Percentiles rank a stretch among this genome's conserved stretches.
phyloP scores from a whole-genome alignment of 1,140 invertebrate species.

The Drosophila micromelanica region DNA sequence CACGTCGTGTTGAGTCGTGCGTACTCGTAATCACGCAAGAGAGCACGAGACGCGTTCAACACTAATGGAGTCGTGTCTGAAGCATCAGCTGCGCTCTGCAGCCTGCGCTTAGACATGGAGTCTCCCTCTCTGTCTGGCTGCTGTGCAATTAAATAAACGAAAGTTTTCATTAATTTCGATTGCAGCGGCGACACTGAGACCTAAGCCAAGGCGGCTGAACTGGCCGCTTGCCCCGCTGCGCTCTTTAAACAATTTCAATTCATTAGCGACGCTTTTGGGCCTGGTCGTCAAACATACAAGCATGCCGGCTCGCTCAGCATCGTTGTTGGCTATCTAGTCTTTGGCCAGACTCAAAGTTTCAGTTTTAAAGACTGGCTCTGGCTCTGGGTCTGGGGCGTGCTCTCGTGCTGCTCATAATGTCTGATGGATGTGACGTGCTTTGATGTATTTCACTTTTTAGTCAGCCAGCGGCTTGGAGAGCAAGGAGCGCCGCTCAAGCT shows the following conservation, averaged over 20 bases:
- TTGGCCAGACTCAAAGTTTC: slow-evolving; percentile 28
- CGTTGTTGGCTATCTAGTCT: slow-evolving; percentile 24
- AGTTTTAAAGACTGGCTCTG: slow-evolving; percentile 23
- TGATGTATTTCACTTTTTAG: slow-evolving; percentile 80
- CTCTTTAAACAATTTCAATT: slow-evolving; percentile 77
- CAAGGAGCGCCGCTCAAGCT: slow-evolving; percentile 32
- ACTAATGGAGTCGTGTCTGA: background rate
- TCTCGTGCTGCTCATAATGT: slow-evolving; percentile 80
- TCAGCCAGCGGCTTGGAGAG: slow-evolving; percentile 25
- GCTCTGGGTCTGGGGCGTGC: slow-evolving; percentile 65
- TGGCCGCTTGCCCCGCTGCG: slow-evolving; percentile 1
- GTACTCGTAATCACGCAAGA: no score
- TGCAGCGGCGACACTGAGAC: slow-evolving; percentile 68
- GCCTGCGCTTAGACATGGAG: slow-evolving; percentile 22
- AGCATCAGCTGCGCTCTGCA: slow-evolving; percentile 23
- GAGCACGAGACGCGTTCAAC: no score
- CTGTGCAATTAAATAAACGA: slow-evolving; percentile 81
- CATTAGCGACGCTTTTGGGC: slow-evolving; percentile 77
- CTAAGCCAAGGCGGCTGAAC: slow-evolving; percentile 21
- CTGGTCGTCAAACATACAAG: slow-evolving; percentile 48
- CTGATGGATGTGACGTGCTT: slow-evolving; percentile 81
- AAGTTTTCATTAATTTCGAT: slow-evolving; percentile 82
- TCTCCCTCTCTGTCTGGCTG: slow-evolving; percentile 55
- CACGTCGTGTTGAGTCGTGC: no score
- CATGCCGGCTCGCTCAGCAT: slow-evolving; percentile 7